Conservation (phyloP, 2,888 invertebrate species). For the Mythimna vitellina region DNA sequence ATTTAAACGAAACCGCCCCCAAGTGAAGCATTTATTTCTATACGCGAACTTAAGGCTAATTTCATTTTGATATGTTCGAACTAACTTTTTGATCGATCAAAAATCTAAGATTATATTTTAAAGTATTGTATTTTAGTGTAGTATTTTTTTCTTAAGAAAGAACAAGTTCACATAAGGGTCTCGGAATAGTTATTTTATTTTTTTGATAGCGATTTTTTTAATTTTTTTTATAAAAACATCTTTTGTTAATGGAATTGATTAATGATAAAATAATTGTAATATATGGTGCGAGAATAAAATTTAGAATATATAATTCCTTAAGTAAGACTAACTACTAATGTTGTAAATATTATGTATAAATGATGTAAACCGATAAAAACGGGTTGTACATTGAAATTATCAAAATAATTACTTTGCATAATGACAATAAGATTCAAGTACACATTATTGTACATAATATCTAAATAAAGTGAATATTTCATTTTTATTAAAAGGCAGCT, state of each 20-base stretch:
- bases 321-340: neutral
- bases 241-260: slow-evolving; percentile 46
- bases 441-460: slow-evolving; percentile 47
- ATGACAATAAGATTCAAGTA: slow-evolving; percentile 60
- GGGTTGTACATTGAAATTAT: slow-evolving; percentile 41
- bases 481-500: neutral
- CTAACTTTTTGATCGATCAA: neutral
- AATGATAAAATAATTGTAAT: slow-evolving; percentile 13
- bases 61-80: neutral
- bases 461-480: neutral
- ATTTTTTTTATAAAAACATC: slow-evolving; percentile 7
- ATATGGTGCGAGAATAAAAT: slow-evolving; percentile 24
- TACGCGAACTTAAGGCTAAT: neutral
- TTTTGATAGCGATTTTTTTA: neutral
- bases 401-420: slow-evolving; percentile 43
- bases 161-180: slow-evolving; percentile 25
- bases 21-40: slow-evolving; percentile 9
- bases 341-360: slow-evolving; percentile 43
- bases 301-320: slow-evolving; percentile 14
- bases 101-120: neutral
- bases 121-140: slow-evolving; percentile 6
- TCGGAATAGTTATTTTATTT: slow-evolving; percentile 1
- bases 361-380: slow-evolving; percentile 2
- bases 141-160: neutral
- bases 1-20: neutral